These are phyloP conservation scores for Ramphastos sulfuratus DNA, from an alignment of 2,113 vertebrate species.

Conservation along the genomic window DNA sequence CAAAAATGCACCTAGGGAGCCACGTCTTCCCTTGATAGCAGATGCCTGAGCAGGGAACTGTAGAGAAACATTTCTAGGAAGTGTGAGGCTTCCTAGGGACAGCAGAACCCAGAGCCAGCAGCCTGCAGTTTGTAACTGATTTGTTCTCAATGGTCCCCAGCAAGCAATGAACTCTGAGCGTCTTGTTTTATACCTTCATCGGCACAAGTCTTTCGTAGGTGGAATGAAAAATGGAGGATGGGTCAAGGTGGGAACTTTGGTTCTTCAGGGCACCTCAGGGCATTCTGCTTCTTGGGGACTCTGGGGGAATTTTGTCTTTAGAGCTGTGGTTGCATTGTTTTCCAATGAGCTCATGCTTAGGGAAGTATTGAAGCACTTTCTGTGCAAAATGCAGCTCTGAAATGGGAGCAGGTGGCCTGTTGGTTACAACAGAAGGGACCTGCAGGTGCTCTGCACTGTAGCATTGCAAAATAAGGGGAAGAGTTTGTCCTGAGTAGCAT, in stretches of 20 bases:
- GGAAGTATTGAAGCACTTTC: not conserved
- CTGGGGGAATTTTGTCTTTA: not conserved
- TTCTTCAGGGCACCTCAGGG: not conserved
- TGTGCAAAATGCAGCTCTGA: not conserved
- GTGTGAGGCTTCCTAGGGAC: not conserved
- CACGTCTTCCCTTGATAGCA: not conserved
- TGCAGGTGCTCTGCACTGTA: not conserved
- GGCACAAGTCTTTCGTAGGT: not conserved
- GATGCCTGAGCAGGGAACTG: too few species aligned
- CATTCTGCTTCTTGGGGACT: not conserved
- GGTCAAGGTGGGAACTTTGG: not conserved
- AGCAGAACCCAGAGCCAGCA: not conserved
- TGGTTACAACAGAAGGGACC: not conserved
- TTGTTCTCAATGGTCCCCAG: not conserved
- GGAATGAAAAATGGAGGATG: not conserved
- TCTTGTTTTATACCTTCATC: not conserved
- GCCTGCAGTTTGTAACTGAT: not conserved
- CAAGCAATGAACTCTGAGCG: accelerated
- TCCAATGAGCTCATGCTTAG: not conserved
- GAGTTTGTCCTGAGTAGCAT: not conserved
- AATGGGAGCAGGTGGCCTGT: not conserved
- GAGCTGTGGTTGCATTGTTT: not conserved
- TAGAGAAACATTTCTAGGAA: not conserved
- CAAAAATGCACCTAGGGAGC: not conserved
- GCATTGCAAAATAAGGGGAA: not conserved